A percentile compares a stretch with the other conserved stretches of the same genome.
phyloP scores from a whole-genome alignment of 2,797 vertebrate species.

The Pterois miles region DNA sequence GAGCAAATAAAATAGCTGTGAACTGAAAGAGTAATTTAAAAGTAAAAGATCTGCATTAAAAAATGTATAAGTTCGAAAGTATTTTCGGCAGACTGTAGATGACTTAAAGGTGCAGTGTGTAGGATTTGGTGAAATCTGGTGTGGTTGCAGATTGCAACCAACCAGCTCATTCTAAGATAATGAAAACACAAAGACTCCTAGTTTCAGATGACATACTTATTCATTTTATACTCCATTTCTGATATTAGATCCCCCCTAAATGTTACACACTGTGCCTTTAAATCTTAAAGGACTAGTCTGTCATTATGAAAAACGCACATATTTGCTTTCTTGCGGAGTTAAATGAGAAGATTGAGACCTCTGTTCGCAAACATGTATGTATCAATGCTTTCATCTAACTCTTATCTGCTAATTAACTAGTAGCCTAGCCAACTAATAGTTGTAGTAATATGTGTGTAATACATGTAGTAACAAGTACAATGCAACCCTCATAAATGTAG shows the following conservation, averaged over 20 bases:
- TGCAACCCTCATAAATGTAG: background rate
- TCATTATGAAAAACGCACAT: background rate
- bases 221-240: background rate
- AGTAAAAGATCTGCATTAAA: background rate
- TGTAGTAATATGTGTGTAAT: background rate
- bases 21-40: background rate
- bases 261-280: background rate
- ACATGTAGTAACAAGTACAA: background rate
- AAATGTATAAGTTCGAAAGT: background rate
- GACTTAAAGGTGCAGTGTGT: background rate
- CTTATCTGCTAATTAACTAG: background rate
- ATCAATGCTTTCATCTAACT: background rate
- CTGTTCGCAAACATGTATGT: accelerated
- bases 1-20: background rate
- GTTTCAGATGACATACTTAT: background rate
- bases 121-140: no score
- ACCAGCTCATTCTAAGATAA: background rate
- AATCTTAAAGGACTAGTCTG: background rate
- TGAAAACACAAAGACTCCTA: background rate
- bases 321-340: background rate
- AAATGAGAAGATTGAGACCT: background rate
- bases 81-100: background rate
- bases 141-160: no score
- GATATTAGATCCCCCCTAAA: background rate
- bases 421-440: background rate